Evolutionary conservation across 2,888 invertebrate species (phyloP), one percentile per base, ranked within the genome.

Genomic region (Quadriops clusia): DNA sequence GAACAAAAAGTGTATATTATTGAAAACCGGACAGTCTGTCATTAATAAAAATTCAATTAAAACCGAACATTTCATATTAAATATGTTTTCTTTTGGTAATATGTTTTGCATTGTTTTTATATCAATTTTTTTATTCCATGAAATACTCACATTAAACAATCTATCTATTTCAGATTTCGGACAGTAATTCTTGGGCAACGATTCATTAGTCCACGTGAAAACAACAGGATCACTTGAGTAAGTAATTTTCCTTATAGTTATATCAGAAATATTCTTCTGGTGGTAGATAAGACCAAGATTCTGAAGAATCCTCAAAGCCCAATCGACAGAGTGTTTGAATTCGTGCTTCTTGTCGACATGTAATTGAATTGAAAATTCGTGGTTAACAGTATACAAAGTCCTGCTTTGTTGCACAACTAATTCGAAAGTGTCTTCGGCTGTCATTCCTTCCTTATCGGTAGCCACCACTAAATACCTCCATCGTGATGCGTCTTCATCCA

Each of bases 131-230:
- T n/a, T n/a, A 16, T n/a, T n/a, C n/a, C 10, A 10, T 23, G 5
- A 11, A 23, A 17, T 17, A 53, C 60, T 56, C 50, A 79, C 80
- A 63, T 68, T 69, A 58, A 73, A 71, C 18, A 86, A 58, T 41
- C 70, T 62, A 28, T 73, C 71, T 15, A 91, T 77, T 46, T 81
- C 77, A 29, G 71, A 68, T 44, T 73, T 76, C 0, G 89, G 86
- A 45, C 91, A 93, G 23, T 71, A 71, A 45, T 74, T 75, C 27
- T 78, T 77, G 0, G 84, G 77, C 43, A 91, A 55, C 5, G 84
- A 81, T 43, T 86, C 87, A 51, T 93, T 93, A 10, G 86, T 80
- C 85, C 85, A 87, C 16, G 74, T 78, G 54, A 73, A 84, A 45
- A 74, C 74, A 43, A 67, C 74, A 49, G 70, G 68, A 49, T 70